phyloP scores from a whole-genome alignment of 2,888 invertebrate species.

The Idaea biselata region DNA sequence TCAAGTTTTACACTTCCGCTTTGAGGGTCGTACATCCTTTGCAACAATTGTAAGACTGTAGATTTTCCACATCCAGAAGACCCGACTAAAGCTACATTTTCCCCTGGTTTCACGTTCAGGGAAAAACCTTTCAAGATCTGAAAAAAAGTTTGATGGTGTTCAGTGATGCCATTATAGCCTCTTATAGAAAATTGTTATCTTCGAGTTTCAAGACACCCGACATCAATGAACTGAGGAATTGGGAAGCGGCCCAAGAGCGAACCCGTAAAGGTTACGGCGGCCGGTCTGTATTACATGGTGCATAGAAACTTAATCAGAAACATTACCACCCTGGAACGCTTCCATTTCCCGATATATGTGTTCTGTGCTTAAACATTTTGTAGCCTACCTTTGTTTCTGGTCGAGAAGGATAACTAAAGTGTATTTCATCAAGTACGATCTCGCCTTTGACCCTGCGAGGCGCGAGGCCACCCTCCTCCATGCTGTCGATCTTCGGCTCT shows the following conservation, averaged over 20 bases:
- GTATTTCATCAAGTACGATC: constrained; percentile 84
- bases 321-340: too few species aligned
- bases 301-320: too few species aligned
- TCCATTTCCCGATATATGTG: too few species aligned
- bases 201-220: too few species aligned
- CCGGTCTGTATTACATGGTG: too few species aligned
- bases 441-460: constrained; percentile 83
- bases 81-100: constrained; percentile 87
- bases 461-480: constrained; percentile 80
- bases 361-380: background rate
- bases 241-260: too few species aligned
- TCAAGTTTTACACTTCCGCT: constrained; percentile 82
- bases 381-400: constrained; percentile 82
- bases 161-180: background rate
- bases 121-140: constrained; percentile 85
- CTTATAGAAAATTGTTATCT: too few species aligned
- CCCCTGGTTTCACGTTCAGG: constrained; percentile 82
- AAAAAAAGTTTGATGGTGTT: constrained; percentile 10
- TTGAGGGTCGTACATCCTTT: constrained; percentile 86
- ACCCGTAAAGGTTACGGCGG: too few species aligned
- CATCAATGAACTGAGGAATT: too few species aligned
- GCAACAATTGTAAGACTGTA: constrained; percentile 87
- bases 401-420: constrained; percentile 90
- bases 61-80: constrained; percentile 91
- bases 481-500: constrained; percentile 85